Conservation (phyloP, 2,888 invertebrate species). For the Nudaria mundana region DNA sequence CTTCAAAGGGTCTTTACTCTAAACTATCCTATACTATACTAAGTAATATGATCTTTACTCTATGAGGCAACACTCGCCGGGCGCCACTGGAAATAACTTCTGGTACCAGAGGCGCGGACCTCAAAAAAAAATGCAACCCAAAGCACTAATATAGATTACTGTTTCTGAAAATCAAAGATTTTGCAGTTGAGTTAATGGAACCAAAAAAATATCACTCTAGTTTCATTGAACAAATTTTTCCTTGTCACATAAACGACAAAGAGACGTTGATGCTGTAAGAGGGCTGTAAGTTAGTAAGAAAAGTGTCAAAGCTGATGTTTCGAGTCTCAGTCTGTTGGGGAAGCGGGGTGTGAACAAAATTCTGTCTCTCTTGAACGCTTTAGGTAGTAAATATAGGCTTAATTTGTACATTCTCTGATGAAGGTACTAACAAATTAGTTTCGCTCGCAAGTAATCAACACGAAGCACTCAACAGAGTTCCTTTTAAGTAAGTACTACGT, state of each 20-base stretch:
- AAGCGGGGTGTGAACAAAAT: too few species aligned
- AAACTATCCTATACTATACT: too few species aligned
- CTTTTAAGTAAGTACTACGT: constrained; percentile 8
- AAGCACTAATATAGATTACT: background rate
- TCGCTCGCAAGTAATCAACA: too few species aligned
- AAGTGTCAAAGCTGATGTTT: too few species aligned
- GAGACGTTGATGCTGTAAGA: background rate
- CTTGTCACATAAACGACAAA: background rate
- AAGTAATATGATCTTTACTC: background rate
- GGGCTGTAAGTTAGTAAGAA: too few species aligned
- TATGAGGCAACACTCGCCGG: background rate
- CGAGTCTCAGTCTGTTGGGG: too few species aligned
- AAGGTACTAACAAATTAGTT: too few species aligned
- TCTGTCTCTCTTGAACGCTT: too few species aligned
- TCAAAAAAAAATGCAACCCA: background rate
- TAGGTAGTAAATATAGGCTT: too few species aligned
- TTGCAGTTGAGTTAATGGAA: background rate
- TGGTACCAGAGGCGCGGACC: background rate
- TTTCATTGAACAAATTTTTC: background rate
- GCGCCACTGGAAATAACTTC: background rate
- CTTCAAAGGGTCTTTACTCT: too few species aligned
- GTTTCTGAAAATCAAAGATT: background rate
- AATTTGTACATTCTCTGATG: too few species aligned
- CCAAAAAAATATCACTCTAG: background rate
- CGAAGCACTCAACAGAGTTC: too few species aligned